Percentiles rank a stretch among this genome's conserved stretches.
Conservation (phyloP, 1,140 invertebrate species). For the Aphidius ervi region DNA sequence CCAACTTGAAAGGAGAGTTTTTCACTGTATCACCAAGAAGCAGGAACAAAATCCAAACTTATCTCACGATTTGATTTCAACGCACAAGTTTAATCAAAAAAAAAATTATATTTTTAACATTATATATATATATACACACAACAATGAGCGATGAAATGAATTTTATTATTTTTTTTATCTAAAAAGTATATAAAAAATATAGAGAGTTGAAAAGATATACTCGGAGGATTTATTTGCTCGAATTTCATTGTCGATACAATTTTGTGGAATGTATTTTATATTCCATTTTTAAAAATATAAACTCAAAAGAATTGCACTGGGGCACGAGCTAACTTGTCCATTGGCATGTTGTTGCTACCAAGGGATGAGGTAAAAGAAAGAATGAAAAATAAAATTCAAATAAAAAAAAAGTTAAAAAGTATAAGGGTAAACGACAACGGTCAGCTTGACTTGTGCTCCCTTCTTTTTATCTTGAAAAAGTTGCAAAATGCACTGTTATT, state of each 20-base stretch:
- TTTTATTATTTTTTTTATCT: no score
- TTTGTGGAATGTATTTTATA: constrained; percentile 20
- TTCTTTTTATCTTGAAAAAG: no score
- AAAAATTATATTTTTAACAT: no score
- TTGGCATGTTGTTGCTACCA: no score
- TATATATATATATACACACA: no score
- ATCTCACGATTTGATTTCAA: no score
- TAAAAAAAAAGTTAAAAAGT: constrained; percentile 2
- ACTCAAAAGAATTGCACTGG: constrained; percentile 1
- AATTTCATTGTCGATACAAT: constrained; percentile 34
- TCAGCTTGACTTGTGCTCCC: no score
- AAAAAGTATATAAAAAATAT: no score
- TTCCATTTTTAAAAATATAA: constrained; percentile 14
- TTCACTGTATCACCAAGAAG: constrained; percentile 30
- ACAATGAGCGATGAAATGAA: no score
- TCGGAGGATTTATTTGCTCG: constrained; percentile 47
- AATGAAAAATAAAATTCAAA: constrained; percentile 4
- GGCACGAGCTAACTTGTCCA: neutral
- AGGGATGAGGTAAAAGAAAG: neutral
- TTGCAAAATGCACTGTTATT: constrained; percentile 4
- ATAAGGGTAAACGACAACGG: neutral
- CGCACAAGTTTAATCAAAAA: no score
- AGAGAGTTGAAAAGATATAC: no score
- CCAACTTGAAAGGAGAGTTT: constrained; percentile 42
- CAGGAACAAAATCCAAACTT: no score